Evolutionary conservation across 2,113 vertebrate species (phyloP).

Genomic region (Menura novaehollandiae): DNA sequence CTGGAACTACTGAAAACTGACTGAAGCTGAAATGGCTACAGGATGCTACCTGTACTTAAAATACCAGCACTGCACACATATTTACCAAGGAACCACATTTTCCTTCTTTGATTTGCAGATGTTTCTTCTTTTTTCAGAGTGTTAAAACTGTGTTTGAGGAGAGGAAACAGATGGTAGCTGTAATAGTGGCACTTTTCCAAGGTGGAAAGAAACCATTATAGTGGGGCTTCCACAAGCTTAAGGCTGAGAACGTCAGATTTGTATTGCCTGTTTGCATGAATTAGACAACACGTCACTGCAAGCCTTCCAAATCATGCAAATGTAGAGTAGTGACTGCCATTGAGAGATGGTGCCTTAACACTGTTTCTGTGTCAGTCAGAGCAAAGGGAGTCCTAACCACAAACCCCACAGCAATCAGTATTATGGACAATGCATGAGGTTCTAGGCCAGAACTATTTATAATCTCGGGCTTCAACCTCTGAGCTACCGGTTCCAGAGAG

Average conservation of each 20-base stretch:
- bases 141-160: background rate
- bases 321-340: fast-evolving
- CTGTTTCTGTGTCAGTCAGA: background rate
- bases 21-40: background rate
- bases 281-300: background rate
- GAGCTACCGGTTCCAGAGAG: background rate
- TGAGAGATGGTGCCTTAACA: background rate
- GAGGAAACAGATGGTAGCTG: slow-evolving; percentile 34
- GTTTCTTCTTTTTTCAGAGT: background rate
- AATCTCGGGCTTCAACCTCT: background rate
- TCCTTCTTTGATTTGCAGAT: background rate
- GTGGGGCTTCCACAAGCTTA: background rate
- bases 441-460: background rate
- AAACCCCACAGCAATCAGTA: background rate
- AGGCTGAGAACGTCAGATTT: background rate
- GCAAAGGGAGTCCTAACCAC: background rate
- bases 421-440: background rate
- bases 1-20: background rate
- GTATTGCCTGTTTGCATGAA: background rate
- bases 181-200: slow-evolving; percentile 22
- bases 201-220: background rate
- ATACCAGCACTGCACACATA: background rate
- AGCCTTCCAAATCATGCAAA: background rate
- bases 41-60: background rate
- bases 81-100: background rate